Conservation (phyloP, 64 coral and sea anemone species). For the Pachyseris speciosa region DNA sequence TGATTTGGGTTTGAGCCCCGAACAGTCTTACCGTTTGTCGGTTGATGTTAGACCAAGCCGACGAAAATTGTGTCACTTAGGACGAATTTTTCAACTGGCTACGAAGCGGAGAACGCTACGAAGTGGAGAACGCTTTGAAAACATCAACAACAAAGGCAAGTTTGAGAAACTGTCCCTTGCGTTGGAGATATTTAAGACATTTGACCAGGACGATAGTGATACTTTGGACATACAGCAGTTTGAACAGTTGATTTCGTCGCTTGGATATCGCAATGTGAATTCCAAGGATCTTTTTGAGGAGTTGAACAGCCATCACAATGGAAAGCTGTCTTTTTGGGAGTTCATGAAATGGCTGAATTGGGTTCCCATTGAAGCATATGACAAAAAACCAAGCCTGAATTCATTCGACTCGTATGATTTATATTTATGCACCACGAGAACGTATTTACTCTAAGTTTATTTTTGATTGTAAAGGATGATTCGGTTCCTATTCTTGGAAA, state of each 20-base stretch:
- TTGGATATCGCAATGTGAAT: conserved; percentile 56
- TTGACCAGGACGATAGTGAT: conserved; percentile 62
- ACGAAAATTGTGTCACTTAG: conserved; percentile 60
- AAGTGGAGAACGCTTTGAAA: conserved; percentile 84
- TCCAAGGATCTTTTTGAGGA: conserved; percentile 42
- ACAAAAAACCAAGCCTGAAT: background rate
- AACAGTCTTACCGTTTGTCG: conserved; percentile 62
- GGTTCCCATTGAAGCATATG: conserved; percentile 37
- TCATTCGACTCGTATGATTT: background rate
- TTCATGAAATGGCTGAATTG: conserved; percentile 87
- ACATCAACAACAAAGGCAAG: conserved; percentile 68
- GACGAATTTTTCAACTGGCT: conserved; percentile 91
- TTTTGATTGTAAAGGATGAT: too few species aligned
- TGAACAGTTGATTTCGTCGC: conserved; percentile 35
- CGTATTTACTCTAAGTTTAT: background rate
- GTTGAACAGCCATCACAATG: conserved; percentile 61
- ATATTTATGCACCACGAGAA: background rate
- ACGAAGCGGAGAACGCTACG: too few species aligned
- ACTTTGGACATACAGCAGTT: conserved; percentile 61
- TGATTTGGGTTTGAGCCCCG: conserved; percentile 76
- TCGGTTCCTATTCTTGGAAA: too few species aligned
- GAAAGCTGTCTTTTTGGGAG: conserved; percentile 77
- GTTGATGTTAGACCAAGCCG: conserved; percentile 81
- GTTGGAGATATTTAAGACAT: conserved; percentile 71
- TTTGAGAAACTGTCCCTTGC: conserved; percentile 62